Percentiles rank a stretch among this genome's conserved stretches.
phyloP scores from a whole-genome alignment of 2,113 vertebrate genomes.

The Pipra filicauda region DNA sequence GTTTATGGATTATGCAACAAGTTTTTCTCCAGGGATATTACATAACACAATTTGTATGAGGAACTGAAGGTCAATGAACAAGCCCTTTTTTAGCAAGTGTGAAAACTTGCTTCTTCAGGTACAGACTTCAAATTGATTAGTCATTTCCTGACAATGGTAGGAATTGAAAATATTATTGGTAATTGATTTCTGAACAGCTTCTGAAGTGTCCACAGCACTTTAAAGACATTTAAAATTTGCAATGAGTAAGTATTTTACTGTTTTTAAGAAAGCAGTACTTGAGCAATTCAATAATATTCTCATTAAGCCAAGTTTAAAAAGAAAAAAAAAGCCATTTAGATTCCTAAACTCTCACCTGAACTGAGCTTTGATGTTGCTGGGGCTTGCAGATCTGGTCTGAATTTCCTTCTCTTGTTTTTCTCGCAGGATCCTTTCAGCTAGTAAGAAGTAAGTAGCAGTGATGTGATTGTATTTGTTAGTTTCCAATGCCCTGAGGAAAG shows the following conservation, averaged over 20 bases:
- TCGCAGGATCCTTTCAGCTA: slow-evolving; percentile 93
- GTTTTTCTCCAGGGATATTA: not conserved
- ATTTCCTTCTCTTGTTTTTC: slow-evolving; percentile 98
- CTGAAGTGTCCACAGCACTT: not conserved
- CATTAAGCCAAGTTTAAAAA: not conserved
- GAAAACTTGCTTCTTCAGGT: not conserved
- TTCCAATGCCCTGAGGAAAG: slow-evolving; percentile 86
- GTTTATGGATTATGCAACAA: not conserved
- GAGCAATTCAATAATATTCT: not conserved
- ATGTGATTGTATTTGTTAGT: slow-evolving; percentile 99
- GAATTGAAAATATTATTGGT: not conserved
- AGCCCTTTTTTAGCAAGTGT: not conserved
- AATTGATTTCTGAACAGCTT: not conserved
- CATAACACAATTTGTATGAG: not conserved
- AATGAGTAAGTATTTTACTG: not conserved
- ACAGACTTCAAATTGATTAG: not conserved
- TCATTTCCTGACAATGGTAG: not conserved
- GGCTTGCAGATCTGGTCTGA: slow-evolving; percentile 91
- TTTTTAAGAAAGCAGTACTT: not conserved
- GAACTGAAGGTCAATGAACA: not conserved
- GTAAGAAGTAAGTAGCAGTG: slow-evolving; percentile 96
- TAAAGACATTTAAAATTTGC: not conserved
- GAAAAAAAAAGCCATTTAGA: not conserved
- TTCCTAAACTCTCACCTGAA: slow-evolving; percentile 85
- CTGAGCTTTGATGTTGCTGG: slow-evolving; percentile 96